A percentile compares a stretch with the other conserved stretches of the same genome.
Conservation (phyloP, 2,888 invertebrate genomes). For the Tyria jacobaeae region DNA sequence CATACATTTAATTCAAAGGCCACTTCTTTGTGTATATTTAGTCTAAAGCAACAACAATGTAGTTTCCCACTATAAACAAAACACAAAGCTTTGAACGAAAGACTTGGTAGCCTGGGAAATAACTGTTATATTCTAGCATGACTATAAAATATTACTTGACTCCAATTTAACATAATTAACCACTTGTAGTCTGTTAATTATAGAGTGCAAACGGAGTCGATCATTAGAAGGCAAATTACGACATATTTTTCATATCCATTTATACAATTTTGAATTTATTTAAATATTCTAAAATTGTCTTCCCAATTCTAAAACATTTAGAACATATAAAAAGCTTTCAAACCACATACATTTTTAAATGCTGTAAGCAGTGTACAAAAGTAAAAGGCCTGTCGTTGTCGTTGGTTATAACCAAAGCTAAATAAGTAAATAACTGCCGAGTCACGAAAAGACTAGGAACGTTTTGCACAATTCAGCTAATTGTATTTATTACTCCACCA, state of each 20-base stretch:
- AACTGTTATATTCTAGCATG: neutral
- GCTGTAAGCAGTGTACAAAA: neutral
- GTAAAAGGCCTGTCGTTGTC: neutral
- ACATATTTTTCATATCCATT: neutral
- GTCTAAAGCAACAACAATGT: neutral
- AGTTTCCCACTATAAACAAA: neutral
- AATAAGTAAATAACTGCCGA: neutral
- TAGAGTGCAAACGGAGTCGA: neutral
- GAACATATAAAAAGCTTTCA: neutral
- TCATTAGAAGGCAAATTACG: neutral
- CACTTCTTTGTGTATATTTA: too few relatives aligned
- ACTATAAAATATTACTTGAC: neutral
- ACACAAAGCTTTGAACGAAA: neutral
- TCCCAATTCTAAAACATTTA: neutral
- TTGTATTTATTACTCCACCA: neutral
- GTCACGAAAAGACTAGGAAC: neutral
- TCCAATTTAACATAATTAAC: neutral
- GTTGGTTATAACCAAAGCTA: neutral
- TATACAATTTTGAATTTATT: neutral
- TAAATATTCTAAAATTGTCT: too few relatives aligned
- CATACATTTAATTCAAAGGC: too few relatives aligned
- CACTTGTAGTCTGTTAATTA: neutral
- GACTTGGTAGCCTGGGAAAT: constrained; percentile 4
- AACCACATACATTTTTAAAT: neutral
- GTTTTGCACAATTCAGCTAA: neutral